These are phyloP conservation scores for Chaetorhynchus papuensis DNA, from an alignment of 2,113 vertebrate genomes.

Conservation along the genomic window DNA sequence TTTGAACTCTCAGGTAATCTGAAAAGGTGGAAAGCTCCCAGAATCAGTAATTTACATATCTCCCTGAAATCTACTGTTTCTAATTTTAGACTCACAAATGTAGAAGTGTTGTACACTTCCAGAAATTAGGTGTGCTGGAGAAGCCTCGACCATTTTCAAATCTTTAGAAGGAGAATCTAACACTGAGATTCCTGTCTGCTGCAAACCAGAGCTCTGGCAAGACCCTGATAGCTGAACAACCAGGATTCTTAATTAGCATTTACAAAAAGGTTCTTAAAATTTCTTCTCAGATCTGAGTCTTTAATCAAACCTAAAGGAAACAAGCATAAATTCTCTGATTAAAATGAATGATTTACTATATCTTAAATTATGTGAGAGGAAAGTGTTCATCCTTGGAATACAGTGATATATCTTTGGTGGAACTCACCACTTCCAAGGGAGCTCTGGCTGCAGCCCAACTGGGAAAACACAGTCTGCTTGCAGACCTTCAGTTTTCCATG, in stretches of 20 bases:
- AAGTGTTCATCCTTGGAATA: background rate
- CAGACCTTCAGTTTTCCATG: background rate
- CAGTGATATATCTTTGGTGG: background rate
- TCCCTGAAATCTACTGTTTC: background rate
- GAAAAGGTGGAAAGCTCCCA: background rate
- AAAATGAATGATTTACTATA: background rate
- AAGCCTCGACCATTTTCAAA: rapidly evolving
- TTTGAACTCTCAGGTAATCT: background rate
- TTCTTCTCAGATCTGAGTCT: background rate
- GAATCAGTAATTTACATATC: background rate
- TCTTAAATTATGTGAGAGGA: background rate
- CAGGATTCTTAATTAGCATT: background rate
- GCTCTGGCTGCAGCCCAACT: background rate
- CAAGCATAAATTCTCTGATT: background rate
- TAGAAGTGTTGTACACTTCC: background rate
- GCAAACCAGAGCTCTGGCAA: background rate
- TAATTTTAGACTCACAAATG: background rate
- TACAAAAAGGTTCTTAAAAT: background rate
- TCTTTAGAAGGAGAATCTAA: background rate
- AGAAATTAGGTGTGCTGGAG: background rate
- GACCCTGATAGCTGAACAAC: background rate
- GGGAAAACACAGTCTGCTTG: background rate
- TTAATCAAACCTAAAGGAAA: background rate
- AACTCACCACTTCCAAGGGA: background rate
- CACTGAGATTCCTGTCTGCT: background rate